Evolutionary conservation across 2,888 invertebrate species (phyloP).

Genomic region (Fragum sueziense): DNA sequence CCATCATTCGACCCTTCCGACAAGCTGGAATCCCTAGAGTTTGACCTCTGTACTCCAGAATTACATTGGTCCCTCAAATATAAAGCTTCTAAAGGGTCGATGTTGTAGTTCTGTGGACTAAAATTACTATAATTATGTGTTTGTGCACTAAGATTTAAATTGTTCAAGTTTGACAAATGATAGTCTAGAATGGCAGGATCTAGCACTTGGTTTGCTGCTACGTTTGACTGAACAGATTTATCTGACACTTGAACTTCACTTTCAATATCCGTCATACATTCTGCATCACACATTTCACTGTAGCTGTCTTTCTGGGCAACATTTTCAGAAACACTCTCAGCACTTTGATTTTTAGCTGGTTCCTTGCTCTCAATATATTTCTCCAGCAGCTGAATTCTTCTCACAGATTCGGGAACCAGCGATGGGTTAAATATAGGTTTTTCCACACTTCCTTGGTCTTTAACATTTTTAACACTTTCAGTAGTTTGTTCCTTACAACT

Average conservation of each 20-base stretch:
- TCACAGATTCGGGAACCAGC: slow-evolving; percentile 10
- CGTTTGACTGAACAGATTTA: neutral
- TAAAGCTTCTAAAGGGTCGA: slow-evolving; percentile 8
- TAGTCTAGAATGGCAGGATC: slow-evolving; percentile 42
- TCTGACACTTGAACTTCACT: too few species aligned
- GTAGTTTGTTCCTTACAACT: neutral
- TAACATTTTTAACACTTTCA: neutral
- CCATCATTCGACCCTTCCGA: slow-evolving; percentile 40
- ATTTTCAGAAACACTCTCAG: too few species aligned
- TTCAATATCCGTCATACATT: neutral
- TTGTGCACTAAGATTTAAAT: neutral
- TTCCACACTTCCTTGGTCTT: neutral
- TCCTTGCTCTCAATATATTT: slow-evolving; percentile 5
- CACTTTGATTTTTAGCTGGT: neutral
- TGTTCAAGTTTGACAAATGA: slow-evolving; percentile 11
- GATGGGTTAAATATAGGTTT: neutral
- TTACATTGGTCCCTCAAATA: neutral
- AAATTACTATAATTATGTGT: too few species aligned
- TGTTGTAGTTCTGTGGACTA: neutral
- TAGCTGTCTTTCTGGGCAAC: neutral
- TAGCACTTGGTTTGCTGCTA: neutral
- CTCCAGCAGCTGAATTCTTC: slow-evolving; percentile 3
- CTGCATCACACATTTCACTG: slow-evolving; percentile 15
- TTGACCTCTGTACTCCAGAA: slow-evolving; percentile 17
- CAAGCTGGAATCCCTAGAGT: slow-evolving; percentile 36